Evolutionary conservation across 2,113 vertebrate species (phyloP), one percentile per base, ranked within the genome.

Genomic region (Ceyx cyanopectus): DNA sequence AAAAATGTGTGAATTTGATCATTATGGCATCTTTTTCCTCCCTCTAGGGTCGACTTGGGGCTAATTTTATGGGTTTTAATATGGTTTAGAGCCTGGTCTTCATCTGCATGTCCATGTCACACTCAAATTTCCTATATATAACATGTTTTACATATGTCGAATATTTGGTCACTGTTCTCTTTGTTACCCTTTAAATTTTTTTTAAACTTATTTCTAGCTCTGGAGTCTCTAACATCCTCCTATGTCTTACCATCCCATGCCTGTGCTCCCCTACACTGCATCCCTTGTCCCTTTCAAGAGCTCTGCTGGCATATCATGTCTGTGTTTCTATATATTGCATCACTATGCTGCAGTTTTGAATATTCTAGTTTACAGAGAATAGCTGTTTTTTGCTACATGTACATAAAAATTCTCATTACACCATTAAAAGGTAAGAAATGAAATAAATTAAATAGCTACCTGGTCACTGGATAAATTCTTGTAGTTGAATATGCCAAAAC

Each of bases 261-360:
- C 14, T 37, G 1, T 0, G 0, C 3, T 81, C 9, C 32, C 24
- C 34, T 48, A 14, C 12, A 6, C 18, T 34, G 5, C 8, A 37
- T 50, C 48, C 48, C 22, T 34, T 53, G 26, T n/a, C 21, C 1
- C 2, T 57, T 87, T 79, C 27, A 72, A 67, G 19, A 50, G 1
- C 19, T 82, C 70, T 85, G 16, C 10, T 82, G 14, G 60, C 2
- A 2, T 21, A 30, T 4, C 19, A 73, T 5, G 7, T 32, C 19
- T 46, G 10, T 58, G 21, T 56, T 92, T 89, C 43, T 75, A 20
- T 63, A 27, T 7, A 30, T 30, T 54, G 19, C 16, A 27, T 21
- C 7, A n/a, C n/a, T 61, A 51, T 24, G 9, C 16, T 45, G 40
- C 8, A 40, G 23, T 51, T 77, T 61, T 57, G 34, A 93, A 69